phyloP scores from a whole-genome alignment of 1,140 invertebrate species.

The Drosophila busckii region DNA sequence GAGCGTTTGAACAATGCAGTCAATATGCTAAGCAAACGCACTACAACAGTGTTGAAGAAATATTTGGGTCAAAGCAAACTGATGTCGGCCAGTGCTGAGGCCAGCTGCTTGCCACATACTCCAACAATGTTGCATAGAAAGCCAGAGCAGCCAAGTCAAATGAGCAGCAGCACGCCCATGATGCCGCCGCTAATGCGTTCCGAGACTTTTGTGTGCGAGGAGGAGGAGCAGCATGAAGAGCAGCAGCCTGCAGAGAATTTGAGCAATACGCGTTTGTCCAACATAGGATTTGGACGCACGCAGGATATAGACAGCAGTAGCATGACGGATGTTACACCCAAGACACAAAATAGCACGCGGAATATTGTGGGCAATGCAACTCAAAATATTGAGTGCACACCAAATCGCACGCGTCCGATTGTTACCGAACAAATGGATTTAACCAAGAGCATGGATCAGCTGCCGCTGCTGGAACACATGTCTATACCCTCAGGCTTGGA shows the following conservation, averaged over 20 bases:
- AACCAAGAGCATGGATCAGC: constrained; percentile 55
- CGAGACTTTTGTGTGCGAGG: constrained; percentile 68
- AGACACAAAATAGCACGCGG: background rate
- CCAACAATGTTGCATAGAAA: constrained; percentile 17
- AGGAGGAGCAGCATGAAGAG: constrained; percentile 1
- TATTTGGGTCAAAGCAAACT: constrained; percentile 43
- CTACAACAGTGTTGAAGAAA: constrained; percentile 48
- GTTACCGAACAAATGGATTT: constrained; percentile 16
- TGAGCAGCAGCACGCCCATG: constrained; percentile 53
- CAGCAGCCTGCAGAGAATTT: constrained; percentile 8
- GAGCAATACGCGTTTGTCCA: constrained; percentile 30
- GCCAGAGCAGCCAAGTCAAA: background rate
- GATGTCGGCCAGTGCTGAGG: constrained; percentile 22
- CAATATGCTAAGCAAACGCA: constrained; percentile 49
- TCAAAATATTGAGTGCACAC: constrained; percentile 13
- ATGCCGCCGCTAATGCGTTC: constrained; percentile 57
- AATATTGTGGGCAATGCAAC: constrained; percentile 7
- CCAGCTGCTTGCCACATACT: constrained; percentile 47
- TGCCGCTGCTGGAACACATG: constrained; percentile 62
- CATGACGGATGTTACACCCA: constrained; percentile 19
- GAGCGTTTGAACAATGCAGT: constrained; percentile 61
- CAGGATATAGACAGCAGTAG: too few relatives aligned
- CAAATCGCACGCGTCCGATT: background rate
- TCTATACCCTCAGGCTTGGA: constrained; percentile 62
- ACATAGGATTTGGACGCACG: constrained; percentile 32